Percentiles rank a stretch among this genome's conserved stretches.
Conservation (phyloP, 1,140 invertebrate genomes). For the Hylyphantes graminicola region DNA sequence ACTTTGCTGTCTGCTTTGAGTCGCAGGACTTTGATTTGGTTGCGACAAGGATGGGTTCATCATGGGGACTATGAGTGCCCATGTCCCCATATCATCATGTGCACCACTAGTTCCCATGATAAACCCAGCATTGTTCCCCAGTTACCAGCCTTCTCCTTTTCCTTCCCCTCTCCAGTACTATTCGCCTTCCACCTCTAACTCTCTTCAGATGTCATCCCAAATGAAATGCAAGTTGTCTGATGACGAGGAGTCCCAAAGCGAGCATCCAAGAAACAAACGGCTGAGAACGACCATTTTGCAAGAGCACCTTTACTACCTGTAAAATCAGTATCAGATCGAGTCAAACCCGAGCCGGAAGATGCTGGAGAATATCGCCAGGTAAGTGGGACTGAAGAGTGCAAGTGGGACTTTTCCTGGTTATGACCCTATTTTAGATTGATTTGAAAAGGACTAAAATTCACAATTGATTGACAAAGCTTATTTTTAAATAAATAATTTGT, state of each 20-base stretch:
- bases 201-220: too few species aligned
- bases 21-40: too few species aligned
- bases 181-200: too few species aligned
- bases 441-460: too few species aligned
- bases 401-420: slow-evolving; percentile 75
- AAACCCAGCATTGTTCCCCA: slow-evolving; percentile 92
- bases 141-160: slow-evolving; percentile 88
- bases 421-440: too few species aligned
- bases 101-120: slow-evolving; percentile 95
- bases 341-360: slow-evolving; percentile 97
- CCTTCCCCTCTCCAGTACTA: slow-evolving; percentile 84
- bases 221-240: too few species aligned
- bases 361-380: slow-evolving; percentile 94
- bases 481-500: too few species aligned
- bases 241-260: slow-evolving; percentile 69
- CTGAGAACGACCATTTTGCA: slow-evolving; percentile 78
- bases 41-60: too few species aligned
- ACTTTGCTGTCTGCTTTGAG: too few species aligned
- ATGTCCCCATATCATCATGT: too few species aligned
- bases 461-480: too few species aligned
- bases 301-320: slow-evolving; percentile 96
- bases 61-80: too few species aligned
- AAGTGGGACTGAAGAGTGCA: slow-evolving; percentile 96
- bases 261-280: slow-evolving; percentile 67
- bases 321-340: slow-evolving; percentile 97